Evolutionary conservation across 2,888 invertebrate species (phyloP).

Genomic region (Blastobasis adustella): DNA sequence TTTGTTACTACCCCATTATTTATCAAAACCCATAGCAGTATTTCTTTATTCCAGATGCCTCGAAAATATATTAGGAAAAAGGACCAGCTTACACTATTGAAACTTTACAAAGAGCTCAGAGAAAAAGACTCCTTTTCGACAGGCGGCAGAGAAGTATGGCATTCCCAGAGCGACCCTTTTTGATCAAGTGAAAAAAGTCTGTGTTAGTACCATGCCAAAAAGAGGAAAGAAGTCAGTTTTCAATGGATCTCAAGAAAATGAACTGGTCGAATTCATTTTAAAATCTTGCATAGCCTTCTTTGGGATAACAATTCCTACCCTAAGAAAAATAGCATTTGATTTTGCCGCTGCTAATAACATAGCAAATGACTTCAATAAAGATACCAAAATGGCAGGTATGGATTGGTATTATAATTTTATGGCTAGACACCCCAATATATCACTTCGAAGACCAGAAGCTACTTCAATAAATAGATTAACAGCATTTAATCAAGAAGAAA

Average conservation of each 20-base stretch:
- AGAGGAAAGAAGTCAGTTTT: conserved; percentile 13
- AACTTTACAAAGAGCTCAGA: no score
- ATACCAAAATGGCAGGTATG: conserved; percentile 13
- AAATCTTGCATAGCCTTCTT: conserved; percentile 11
- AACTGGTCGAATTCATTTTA: conserved; percentile 15
- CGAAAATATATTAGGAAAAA: no score
- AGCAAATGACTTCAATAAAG: conserved; percentile 15
- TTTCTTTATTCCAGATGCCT: no score
- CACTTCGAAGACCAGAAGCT: conserved; percentile 15
- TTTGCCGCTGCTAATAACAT: conserved; percentile 15
- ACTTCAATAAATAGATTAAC: conserved; percentile 14
- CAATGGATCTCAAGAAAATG: conserved; percentile 14
- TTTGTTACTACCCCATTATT: no score
- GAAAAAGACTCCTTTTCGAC: no score
- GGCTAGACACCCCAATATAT: conserved; percentile 12
- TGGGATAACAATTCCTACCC: conserved; percentile 12
- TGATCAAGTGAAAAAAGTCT: no score
- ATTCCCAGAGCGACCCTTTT: no score
- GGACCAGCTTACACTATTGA: no score
- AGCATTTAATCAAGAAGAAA: conserved; percentile 9
- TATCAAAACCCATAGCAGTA: no score
- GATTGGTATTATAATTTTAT: conserved; percentile 18
- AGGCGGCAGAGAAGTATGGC: no score
- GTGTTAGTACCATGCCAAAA: conserved; percentile 4
- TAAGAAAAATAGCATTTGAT: conserved; percentile 17